These are phyloP conservation scores for Coelinius sp. DNA, from an alignment of 2,888 invertebrate species.

Conservation along the genomic window DNA sequence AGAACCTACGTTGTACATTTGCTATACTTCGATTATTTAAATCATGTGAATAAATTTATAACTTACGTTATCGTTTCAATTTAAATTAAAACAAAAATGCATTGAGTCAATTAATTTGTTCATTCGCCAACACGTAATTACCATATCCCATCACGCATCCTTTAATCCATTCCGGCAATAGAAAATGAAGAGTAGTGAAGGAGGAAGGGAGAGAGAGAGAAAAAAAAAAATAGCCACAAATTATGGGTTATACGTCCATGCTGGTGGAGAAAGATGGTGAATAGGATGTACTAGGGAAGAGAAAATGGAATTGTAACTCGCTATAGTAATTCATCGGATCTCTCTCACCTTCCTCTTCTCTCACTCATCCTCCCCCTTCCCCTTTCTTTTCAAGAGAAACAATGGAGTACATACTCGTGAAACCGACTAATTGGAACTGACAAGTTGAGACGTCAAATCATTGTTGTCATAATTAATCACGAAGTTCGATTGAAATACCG, in stretches of 20 bases:
- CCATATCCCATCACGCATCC: constrained; percentile 26
- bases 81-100: constrained; percentile 45
- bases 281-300: neutral
- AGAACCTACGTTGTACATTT: constrained; percentile 59
- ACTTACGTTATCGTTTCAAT: constrained; percentile 69
- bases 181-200: constrained; percentile 24
- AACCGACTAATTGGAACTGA: constrained; percentile 20
- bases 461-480: constrained; percentile 38
- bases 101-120: constrained; percentile 37
- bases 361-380: neutral
- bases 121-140: constrained; percentile 27
- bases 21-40: constrained; percentile 70
- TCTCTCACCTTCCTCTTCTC: neutral
- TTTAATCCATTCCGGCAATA: constrained; percentile 20
- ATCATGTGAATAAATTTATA: constrained; percentile 71
- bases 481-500: constrained; percentile 27
- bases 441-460: constrained; percentile 33
- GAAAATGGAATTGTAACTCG: constrained; percentile 11
- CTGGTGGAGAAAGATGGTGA: neutral
- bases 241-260: constrained; percentile 10
- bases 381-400: constrained; percentile 2
- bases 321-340: neutral
- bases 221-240: constrained; percentile 24
- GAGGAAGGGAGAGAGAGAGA: neutral
- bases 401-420: constrained; percentile 11